These are phyloP conservation scores for Oophaga pumilio DNA, from an alignment of 2,113 vertebrate genomes.

Conservation along the genomic window DNA sequence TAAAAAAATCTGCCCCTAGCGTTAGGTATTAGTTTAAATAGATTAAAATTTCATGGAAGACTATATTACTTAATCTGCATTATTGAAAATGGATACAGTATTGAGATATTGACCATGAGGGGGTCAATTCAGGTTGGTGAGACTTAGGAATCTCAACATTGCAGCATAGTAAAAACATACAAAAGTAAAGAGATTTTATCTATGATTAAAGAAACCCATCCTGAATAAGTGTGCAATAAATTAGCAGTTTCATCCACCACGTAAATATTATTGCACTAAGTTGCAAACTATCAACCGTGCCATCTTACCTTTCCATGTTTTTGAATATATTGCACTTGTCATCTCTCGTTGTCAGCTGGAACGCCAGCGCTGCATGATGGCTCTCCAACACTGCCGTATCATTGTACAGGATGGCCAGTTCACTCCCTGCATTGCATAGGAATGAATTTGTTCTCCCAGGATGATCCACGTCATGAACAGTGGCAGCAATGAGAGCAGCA, in stretches of 20 bases:
- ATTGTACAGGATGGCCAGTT: constrained; percentile 92
- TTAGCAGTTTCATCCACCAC: background rate
- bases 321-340: constrained; percentile 97
- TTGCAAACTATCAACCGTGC: background rate
- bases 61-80: background rate
- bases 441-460: constrained; percentile 95
- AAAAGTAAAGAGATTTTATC: no score
- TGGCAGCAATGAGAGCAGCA: constrained; percentile 91
- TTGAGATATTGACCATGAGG: background rate
- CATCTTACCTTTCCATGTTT: constrained; percentile 88
- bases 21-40: no score
- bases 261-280: background rate
- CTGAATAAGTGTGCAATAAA: no score
- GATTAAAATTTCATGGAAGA: background rate
- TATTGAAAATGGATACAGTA: background rate
- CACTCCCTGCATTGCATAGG: constrained; percentile 92
- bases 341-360: constrained; percentile 90
- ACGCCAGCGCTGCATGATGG: constrained; percentile 92
- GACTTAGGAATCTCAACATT: background rate
- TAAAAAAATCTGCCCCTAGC: no score
- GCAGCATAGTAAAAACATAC: no score
- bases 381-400: constrained; percentile 94
- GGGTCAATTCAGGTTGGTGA: no score
- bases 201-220: no score
- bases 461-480: constrained; percentile 93